Conservation (phyloP, 1,140 invertebrate species). For the Monomorium pharaonis region DNA sequence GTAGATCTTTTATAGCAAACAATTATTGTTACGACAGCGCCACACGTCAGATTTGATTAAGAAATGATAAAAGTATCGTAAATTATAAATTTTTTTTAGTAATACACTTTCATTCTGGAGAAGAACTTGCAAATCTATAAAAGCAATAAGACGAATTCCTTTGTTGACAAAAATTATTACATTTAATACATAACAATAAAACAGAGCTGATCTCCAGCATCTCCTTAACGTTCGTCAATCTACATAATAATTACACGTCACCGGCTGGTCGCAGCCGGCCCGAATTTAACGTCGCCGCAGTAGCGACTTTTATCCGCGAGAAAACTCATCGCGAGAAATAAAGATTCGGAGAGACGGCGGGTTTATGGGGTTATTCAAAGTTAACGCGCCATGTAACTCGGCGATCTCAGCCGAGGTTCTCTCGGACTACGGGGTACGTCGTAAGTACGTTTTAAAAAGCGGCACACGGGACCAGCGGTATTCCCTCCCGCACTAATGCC, state of each 20-base stretch:
- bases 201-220: no score
- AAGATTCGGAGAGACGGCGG: conserved; percentile 26
- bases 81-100: no score
- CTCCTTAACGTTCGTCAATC: neutral
- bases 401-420: neutral
- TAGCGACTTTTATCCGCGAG: conserved; percentile 4
- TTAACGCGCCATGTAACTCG: conserved; percentile 50
- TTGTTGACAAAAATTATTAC: no score
- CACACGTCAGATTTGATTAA: no score
- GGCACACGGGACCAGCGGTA: neutral
- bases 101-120: no score
- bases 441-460: conserved; percentile 45
- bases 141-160: no score
- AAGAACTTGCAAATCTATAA: no score
- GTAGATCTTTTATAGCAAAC: no score
- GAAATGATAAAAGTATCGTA: no score
- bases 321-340: conserved; percentile 27
- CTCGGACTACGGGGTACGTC: neutral
- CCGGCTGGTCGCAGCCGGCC: neutral
- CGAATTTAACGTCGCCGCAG: neutral
- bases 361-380: conserved; percentile 56
- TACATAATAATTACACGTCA: conserved; percentile 18
- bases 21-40: no score
- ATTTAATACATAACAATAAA: no score
- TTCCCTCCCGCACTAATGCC: conserved; percentile 20